Evolutionary conservation across 2,797 vertebrate genomes (phyloP).

Genomic region (Sebastes taczanowskii): DNA sequence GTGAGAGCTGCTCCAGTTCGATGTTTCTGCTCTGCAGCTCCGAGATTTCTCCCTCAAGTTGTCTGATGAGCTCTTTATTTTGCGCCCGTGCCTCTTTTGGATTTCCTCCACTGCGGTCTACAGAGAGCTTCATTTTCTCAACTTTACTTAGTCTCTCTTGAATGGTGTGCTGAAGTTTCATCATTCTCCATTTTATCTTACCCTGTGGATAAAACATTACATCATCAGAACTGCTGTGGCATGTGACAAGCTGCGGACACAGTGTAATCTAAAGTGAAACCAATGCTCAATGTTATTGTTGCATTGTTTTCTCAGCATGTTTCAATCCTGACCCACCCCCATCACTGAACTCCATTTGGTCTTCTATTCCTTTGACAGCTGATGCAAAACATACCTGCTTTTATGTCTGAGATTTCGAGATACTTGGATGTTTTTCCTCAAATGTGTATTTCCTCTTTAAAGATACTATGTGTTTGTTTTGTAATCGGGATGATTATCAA

Average conservation of each 20-base stretch:
- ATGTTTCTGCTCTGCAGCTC: slow-evolving; percentile 44
- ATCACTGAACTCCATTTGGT: neutral
- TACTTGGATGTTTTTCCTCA: too few species aligned
- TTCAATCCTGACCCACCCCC: neutral
- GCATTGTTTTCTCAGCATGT: neutral
- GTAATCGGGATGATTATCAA: neutral
- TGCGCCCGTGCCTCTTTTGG: neutral
- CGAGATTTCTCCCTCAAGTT: slow-evolving; percentile 59
- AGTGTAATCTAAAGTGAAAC: neutral
- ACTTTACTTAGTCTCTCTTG: slow-evolving; percentile 32
- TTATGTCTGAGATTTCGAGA: neutral
- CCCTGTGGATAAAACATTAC: slow-evolving; percentile 32
- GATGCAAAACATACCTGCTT: neutral
- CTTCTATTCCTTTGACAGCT: neutral
- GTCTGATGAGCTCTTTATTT: slow-evolving; percentile 25
- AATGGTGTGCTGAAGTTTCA: slow-evolving; percentile 50
- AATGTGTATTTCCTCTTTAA: neutral
- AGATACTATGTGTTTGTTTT: neutral
- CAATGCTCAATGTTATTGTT: neutral
- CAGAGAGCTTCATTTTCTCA: slow-evolving; percentile 21
- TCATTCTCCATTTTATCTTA: slow-evolving; percentile 35
- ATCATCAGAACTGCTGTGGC: neutral
- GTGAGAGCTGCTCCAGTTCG: slow-evolving; percentile 53
- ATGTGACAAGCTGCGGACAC: neutral
- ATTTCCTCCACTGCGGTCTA: neutral